Evolutionary conservation across 2,888 invertebrate species (phyloP).

Genomic region (Drosophila dives): DNA sequence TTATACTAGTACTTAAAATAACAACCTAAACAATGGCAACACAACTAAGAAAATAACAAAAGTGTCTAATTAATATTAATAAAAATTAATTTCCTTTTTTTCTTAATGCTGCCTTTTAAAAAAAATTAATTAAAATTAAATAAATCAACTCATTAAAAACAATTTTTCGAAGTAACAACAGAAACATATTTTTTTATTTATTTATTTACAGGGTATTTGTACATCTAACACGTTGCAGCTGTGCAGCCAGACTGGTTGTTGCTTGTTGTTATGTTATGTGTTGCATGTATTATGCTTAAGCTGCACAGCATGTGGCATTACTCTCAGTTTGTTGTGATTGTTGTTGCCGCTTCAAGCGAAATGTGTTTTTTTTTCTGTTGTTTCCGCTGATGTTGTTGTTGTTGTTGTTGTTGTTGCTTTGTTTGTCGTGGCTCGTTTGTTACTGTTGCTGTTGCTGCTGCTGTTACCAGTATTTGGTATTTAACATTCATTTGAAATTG

Average conservation of each 20-base stretch:
- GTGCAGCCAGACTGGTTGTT: conserved; percentile 22
- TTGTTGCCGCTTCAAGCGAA: conserved; percentile 51
- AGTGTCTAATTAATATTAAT: not conserved
- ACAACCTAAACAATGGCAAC: not conserved
- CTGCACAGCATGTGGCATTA: conserved; percentile 67
- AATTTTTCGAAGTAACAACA: not conserved
- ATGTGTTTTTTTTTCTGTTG: conserved; percentile 41
- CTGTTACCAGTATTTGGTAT: conserved; percentile 57
- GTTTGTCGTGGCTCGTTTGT: conserved; percentile 56
- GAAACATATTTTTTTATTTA: not conserved
- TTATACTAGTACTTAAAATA: not conserved
- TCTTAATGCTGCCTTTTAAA: not conserved
- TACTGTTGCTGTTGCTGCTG: conserved; percentile 36
- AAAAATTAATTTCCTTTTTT: not conserved
- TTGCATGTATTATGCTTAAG: conserved; percentile 62
- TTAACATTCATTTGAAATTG: conserved; percentile 79
- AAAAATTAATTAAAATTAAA: too few relatives aligned
- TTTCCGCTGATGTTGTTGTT: conserved; percentile 38
- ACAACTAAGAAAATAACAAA: not conserved
- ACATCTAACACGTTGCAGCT: not conserved
- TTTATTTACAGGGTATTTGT: not conserved
- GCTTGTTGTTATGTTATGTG: conserved; percentile 40
- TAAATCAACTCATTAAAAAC: not conserved
- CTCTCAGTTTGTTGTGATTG: conserved; percentile 33
- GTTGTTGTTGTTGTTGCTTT: conserved; percentile 41